Evolutionary conservation across 2,797 vertebrate genomes (phyloP).

Genomic region (Poeciliopsis paucimaculata): DNA sequence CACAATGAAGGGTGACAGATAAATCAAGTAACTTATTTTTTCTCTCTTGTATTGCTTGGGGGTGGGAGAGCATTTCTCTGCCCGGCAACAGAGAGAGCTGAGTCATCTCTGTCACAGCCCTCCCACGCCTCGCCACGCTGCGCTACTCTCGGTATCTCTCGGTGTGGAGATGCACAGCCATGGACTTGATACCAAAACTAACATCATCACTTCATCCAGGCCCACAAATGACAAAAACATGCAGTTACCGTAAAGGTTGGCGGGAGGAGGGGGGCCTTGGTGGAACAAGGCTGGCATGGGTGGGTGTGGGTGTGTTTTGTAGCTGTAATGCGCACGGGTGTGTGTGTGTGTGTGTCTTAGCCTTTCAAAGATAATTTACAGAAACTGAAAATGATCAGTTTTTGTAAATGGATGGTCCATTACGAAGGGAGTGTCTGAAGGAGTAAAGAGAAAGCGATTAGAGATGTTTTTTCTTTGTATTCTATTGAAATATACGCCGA

Average conservation of each 20-base stretch:
- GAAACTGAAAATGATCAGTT: slow-evolving; percentile 34
- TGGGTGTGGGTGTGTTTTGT: slow-evolving; percentile 35
- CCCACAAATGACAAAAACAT: slow-evolving; percentile 69
- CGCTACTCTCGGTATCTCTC: slow-evolving; percentile 72
- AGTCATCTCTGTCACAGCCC: slow-evolving; percentile 84
- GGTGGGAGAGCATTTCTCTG: slow-evolving; percentile 56
- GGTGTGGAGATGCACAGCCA: slow-evolving; percentile 58
- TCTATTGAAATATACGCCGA: neutral
- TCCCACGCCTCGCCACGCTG: slow-evolving; percentile 81
- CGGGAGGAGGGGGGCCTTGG: slow-evolving; percentile 44
- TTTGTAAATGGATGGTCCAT: slow-evolving; percentile 15
- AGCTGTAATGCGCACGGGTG: neutral
- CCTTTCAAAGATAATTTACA: slow-evolving; percentile 17
- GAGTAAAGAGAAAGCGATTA: slow-evolving; percentile 6
- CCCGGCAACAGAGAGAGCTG: slow-evolving; percentile 79
- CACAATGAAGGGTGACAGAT: slow-evolving; percentile 17
- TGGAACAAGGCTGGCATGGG: slow-evolving; percentile 59
- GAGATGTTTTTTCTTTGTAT: neutral
- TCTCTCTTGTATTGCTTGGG: slow-evolving; percentile 6
- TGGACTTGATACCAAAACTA: slow-evolving; percentile 73
- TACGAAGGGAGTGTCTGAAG: slow-evolving; percentile 7
- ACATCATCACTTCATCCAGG: slow-evolving; percentile 73
- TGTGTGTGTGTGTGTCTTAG: slow-evolving; percentile 5
- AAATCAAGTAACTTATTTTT: slow-evolving; percentile 17
- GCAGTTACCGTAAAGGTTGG: slow-evolving; percentile 83